Evolutionary conservation across 1,140 invertebrate genomes (phyloP).

Genomic region (Drepana arcuata): DNA sequence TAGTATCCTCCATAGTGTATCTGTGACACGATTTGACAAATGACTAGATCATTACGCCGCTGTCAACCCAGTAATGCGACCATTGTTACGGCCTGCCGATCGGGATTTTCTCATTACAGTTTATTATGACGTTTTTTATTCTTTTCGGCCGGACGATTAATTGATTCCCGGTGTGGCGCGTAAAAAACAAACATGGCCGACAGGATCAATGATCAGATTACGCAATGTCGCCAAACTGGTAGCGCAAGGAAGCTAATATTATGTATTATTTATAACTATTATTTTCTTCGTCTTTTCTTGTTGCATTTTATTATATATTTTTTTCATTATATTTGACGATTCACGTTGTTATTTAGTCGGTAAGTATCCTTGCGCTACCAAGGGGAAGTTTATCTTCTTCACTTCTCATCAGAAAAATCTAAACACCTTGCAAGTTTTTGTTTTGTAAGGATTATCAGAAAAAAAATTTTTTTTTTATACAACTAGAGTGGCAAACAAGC

Average conservation of each 20-base stretch:
- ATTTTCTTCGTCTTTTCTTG: no score
- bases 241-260: conserved; percentile 44
- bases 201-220: conserved; percentile 64
- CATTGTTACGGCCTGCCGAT: neutral
- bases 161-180: conserved; percentile 41
- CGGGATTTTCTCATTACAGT: conserved; percentile 4
- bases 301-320: no score
- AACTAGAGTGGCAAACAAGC: no score
- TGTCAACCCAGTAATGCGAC: neutral
- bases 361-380: no score
- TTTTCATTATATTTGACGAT: no score
- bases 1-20: no score
- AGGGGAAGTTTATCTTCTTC: no score
- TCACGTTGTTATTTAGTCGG: no score
- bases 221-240: conserved; percentile 63
- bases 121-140: conserved; percentile 21
- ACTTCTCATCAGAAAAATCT: no score
- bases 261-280: conserved; percentile 60
- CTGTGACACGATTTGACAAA: neutral
- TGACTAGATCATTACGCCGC: neutral
- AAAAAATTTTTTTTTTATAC: no score
- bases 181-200: conserved; percentile 41
- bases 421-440: no score
- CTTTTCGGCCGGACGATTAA: conserved; percentile 42
- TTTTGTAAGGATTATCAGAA: no score